Conservation (phyloP, 2,113 vertebrate species). For the Alectura lathami region DNA sequence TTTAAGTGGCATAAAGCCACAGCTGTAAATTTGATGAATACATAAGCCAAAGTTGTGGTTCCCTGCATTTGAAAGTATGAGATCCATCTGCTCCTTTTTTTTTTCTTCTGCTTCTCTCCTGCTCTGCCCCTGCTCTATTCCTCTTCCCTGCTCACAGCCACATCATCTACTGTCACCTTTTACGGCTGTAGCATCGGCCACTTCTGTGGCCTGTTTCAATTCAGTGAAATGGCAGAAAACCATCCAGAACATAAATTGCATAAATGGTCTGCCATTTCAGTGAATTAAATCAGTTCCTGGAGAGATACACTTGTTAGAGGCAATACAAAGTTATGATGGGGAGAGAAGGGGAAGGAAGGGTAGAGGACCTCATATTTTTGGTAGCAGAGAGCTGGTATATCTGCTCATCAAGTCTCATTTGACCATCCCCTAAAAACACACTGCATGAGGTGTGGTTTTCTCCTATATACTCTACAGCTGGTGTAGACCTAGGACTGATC, state of each 20-base stretch:
- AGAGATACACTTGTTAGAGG: neutral
- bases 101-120: neutral
- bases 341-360: neutral
- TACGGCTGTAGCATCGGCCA: neutral
- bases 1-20: neutral
- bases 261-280: neutral
- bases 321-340: neutral
- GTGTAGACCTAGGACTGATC: neutral
- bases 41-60: neutral
- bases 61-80: neutral
- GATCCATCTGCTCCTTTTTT: neutral
- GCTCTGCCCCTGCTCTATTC: neutral
- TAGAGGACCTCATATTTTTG: neutral
- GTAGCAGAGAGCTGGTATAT: neutral
- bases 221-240: neutral
- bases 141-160: neutral
- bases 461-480: neutral
- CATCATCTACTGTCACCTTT: neutral
- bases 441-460: neutral
- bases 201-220: neutral
- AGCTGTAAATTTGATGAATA: neutral
- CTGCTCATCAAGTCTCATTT: neutral
- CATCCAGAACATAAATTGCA: neutral
- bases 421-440: neutral
- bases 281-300: neutral